Percentiles rank a stretch among this genome's conserved stretches.
Conservation (phyloP, 2,113 vertebrate species). For the Chloebia gouldiae region DNA sequence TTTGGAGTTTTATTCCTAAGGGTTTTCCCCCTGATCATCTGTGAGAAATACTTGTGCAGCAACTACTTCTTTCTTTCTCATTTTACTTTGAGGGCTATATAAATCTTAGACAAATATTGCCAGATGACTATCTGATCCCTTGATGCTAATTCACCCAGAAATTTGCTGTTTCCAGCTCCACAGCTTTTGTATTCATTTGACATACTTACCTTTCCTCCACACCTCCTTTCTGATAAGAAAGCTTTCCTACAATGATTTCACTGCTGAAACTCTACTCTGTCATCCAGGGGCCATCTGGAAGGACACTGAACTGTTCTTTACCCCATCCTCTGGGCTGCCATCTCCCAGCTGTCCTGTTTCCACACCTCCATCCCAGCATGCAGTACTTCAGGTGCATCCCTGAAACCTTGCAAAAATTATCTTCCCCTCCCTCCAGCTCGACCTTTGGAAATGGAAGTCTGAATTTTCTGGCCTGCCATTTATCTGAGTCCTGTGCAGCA, state of each 20-base stretch:
- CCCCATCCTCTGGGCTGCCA: background rate
- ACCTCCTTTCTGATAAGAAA: background rate
- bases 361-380: background rate
- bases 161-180: background rate
- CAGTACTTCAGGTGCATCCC: background rate
- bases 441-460: background rate
- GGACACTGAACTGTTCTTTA: background rate
- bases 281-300: background rate
- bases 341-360: background rate
- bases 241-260: background rate
- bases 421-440: rapidly evolving
- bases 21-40: background rate
- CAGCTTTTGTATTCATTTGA: background rate
- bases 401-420: background rate
- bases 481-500: background rate
- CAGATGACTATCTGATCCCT: background rate
- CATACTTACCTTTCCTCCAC: background rate
- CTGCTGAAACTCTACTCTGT: background rate
- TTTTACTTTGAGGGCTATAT: background rate
- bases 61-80: background rate
- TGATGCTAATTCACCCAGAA: background rate
- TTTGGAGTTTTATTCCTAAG: background rate
- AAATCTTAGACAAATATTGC: background rate
- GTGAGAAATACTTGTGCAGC: background rate
- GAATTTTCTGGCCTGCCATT: rapidly evolving